phyloP scores from a whole-genome alignment of 2,797 vertebrate genomes.

The Cryptoblepharus egeriae region DNA sequence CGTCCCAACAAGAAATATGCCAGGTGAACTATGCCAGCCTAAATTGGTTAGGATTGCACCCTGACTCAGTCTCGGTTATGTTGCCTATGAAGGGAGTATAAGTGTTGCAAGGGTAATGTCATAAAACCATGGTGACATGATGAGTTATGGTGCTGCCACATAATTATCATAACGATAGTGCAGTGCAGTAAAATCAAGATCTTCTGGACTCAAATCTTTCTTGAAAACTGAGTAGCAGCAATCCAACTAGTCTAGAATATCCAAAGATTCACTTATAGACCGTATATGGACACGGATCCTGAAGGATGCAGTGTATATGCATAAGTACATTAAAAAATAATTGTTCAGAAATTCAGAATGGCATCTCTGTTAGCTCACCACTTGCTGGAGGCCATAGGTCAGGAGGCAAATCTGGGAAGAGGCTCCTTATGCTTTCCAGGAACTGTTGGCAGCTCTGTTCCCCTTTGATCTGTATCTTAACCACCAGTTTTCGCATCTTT shows the following conservation, averaged over 20 bases:
- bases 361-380: neutral
- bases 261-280: neutral
- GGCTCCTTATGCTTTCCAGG: neutral
- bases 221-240: neutral
- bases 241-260: neutral
- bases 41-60: too few species aligned
- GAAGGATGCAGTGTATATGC: neutral
- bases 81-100: neutral
- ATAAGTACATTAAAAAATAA: neutral
- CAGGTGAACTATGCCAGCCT: too few species aligned
- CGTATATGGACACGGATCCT: neutral
- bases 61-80: neutral
- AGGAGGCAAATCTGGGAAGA: conserved; percentile 2
- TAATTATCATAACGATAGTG: neutral
- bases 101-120: neutral
- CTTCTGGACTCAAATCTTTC: neutral
- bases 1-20: too few species aligned
- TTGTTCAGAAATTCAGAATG: too few species aligned
- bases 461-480: conserved; percentile 3
- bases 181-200: neutral
- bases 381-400: conserved; percentile 10
- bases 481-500: conserved; percentile 11
- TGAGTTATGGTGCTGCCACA: neutral
- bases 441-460: neutral
- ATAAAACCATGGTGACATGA: neutral